Evolutionary conservation across 2,888 invertebrate genomes (phyloP).

Genomic region (Chelonus formosanus): DNA sequence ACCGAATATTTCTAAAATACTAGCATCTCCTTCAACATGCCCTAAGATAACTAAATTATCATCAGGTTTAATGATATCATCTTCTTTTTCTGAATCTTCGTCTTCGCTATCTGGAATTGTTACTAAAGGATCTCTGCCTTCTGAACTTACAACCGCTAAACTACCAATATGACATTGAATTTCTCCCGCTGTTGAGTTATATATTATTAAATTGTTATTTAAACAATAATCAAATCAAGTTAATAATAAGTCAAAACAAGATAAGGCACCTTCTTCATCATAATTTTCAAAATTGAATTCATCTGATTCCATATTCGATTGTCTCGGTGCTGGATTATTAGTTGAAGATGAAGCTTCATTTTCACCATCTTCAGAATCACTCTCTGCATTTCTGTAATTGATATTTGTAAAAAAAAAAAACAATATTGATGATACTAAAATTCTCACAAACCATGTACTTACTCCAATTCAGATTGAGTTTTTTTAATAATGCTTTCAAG

Average conservation of each 20-base stretch:
- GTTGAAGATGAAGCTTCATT: slow-evolving; percentile 44
- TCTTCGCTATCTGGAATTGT: slow-evolving; percentile 57
- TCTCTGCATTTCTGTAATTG: slow-evolving; percentile 42
- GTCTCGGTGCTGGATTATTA: slow-evolving; percentile 22
- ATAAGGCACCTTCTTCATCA: slow-evolving; percentile 73
- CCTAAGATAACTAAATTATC: slow-evolving; percentile 92
- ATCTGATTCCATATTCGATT: slow-evolving; percentile 64
- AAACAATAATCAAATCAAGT: slow-evolving; percentile 2
- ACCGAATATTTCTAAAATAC: slow-evolving; percentile 89
- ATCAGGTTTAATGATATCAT: slow-evolving; percentile 85
- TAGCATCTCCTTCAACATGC: slow-evolving; percentile 86
- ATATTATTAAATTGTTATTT: slow-evolving; percentile 1
- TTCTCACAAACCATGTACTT: slow-evolving; percentile 47
- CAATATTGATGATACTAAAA: background rate
- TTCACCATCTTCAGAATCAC: slow-evolving; percentile 57
- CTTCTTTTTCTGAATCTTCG: slow-evolving; percentile 83
- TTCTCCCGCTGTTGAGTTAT: slow-evolving; percentile 44
- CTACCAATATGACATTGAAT: slow-evolving; percentile 55
- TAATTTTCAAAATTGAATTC: slow-evolving; percentile 80
- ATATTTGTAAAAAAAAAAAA: slow-evolving; percentile 7
- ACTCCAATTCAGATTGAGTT: slow-evolving; percentile 75
- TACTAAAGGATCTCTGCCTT: slow-evolving; percentile 55
- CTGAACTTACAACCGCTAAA: slow-evolving; percentile 50
- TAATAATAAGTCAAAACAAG: background rate
- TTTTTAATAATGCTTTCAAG: slow-evolving; percentile 79